Base-by-base conservation (phyloP, 1,140 invertebrate genomes). In the Coptotermes formosanus region DNA sequence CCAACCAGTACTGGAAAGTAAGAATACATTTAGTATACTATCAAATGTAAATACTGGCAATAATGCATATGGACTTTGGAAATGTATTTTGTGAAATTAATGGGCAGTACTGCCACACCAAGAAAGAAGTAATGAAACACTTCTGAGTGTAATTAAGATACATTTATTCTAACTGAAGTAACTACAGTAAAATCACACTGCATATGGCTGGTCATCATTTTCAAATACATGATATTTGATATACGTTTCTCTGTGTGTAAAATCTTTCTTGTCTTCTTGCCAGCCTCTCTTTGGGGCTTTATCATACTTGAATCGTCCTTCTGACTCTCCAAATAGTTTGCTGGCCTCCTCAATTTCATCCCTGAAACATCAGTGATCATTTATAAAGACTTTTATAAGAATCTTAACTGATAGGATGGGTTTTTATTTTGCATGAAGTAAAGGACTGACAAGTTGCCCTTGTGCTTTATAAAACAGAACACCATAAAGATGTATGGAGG, bases 251-350 rank as follows among this genome's bases (percentile, higher is more conserved):
- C 94, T 94, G 88, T 96, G 93, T 16, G 95, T 94, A 86, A 96
- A 97, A 90, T 97, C 96, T 91, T 94, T 95, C 88, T 93, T 96
- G 86, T 94, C 95, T 90, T 97, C 95, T 89, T 95, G 93, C 92
- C 94, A 95, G 59, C 97, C 96, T 92, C 96, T 93, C 3, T 94
- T 92, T 30, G 95, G 95, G 86, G 96, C 95, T 89, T 95, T 93
- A 2, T 94, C 92, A 89, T 97, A 97, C 89, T 96, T 92, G 89
- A 97, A 98, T 25, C 91, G 92, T 84, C 91, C 92, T 23, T 94
- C 89, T 8, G 92, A 91, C 90, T 94, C 93, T 82, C 96, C 96
- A 92, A 94, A 97, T 2, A 96, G 86, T 90, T 95, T 91, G 88
- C 92, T 93, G 82, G 93, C 90, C 89, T 92, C 92, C 82, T 96